Conservation (phyloP, 2,888 invertebrate species). For the Euspilapteryx auroguttella region DNA sequence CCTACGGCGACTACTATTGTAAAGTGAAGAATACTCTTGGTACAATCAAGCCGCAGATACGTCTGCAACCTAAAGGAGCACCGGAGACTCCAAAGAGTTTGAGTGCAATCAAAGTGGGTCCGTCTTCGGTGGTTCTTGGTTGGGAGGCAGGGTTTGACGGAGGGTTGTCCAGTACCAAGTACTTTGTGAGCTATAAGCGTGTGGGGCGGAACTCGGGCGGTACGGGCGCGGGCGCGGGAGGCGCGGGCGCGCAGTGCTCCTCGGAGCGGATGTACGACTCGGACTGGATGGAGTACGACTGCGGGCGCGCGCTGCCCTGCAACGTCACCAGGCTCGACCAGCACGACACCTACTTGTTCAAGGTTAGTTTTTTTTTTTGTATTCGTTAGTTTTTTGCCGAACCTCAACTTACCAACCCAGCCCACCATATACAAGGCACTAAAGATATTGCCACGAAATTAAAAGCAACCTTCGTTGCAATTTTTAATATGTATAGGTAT, state of each 20-base stretch:
- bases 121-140: constrained; percentile 75
- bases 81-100: constrained; percentile 82
- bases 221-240: constrained; percentile 52
- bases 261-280: constrained; percentile 38
- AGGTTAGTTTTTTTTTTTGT: constrained; percentile 68
- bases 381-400: too few relatives aligned
- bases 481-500: too few relatives aligned
- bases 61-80: constrained; percentile 82
- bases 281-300: constrained; percentile 85
- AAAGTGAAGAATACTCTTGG: constrained; percentile 84
- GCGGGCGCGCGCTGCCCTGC: constrained; percentile 84
- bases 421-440: too few relatives aligned
- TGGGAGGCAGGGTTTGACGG: constrained; percentile 94
- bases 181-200: constrained; percentile 80
- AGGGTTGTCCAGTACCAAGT: constrained; percentile 83
- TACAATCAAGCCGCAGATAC: constrained; percentile 72
- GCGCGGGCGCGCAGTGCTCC: constrained; percentile 21
- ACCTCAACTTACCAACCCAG: too few relatives aligned
- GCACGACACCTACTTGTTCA: constrained; percentile 84
- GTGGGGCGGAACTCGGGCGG: constrained; percentile 63
- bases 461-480: too few relatives aligned
- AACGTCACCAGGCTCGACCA: constrained; percentile 85
- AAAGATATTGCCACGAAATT: too few relatives aligned
- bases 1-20: constrained; percentile 92
- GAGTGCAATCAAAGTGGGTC: constrained; percentile 72